A percentile compares a stretch with the other conserved stretches of the same genome.
phyloP scores from a whole-genome alignment of 1,140 invertebrate species.

The Penaeus vannamei region DNA sequence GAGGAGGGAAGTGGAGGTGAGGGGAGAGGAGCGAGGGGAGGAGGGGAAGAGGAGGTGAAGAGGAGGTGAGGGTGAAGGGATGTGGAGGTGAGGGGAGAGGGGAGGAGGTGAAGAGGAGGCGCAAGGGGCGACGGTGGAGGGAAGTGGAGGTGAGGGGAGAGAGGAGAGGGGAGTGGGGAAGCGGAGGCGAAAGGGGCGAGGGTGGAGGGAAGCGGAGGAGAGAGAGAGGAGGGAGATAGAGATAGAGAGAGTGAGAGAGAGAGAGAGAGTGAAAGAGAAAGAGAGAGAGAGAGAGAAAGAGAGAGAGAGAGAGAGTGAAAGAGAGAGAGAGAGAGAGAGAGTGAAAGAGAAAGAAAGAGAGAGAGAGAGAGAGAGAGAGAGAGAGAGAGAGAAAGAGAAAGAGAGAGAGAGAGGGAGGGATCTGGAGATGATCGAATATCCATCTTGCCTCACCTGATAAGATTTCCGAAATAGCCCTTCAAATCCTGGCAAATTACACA shows the following conservation, averaged over 20 bases:
- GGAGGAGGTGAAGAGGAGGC: background rate
- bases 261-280: no score
- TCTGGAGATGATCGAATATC: background rate
- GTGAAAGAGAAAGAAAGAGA: no score
- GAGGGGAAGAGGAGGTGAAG: background rate
- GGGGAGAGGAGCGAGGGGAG: background rate
- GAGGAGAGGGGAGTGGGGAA: background rate
- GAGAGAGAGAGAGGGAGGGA: conserved; percentile 1
- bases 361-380: no score
- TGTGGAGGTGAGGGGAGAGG: background rate
- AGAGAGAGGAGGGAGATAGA: background rate
- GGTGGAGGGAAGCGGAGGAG: background rate
- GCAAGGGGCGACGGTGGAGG: background rate
- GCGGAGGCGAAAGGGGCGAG: background rate
- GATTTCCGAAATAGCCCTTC: no score
- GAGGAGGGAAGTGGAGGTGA: background rate
- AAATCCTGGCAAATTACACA: no score
- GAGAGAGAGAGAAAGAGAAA: background rate
- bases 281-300: no score
- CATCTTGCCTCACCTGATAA: background rate
- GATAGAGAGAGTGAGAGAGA: no score
- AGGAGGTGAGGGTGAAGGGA: background rate
- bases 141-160: background rate
- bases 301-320: no score
- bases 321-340: no score